phyloP scores from a whole-genome alignment of 2,113 vertebrate species.

The Ammodytes marinus region DNA sequence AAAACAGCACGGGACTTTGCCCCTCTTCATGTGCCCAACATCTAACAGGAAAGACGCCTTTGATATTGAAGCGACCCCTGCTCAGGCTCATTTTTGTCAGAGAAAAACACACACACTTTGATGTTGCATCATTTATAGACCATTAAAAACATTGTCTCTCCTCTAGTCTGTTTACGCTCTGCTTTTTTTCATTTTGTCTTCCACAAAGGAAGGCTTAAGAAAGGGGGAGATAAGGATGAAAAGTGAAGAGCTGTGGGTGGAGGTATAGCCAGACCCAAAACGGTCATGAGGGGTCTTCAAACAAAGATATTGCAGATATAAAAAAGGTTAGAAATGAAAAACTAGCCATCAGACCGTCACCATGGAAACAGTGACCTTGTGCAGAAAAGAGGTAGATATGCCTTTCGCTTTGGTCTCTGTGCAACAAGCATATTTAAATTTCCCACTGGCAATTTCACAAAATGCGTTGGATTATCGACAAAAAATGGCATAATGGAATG shows the following conservation, averaged over 20 bases:
- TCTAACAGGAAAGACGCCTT: conserved; percentile 67
- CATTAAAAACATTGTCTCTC: conserved; percentile 69
- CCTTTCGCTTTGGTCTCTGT: conserved; percentile 65
- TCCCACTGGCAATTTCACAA: conserved; percentile 39
- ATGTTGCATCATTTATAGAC: conserved; percentile 73
- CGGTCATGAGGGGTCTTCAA: conserved; percentile 73
- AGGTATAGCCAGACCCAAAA: conserved; percentile 11
- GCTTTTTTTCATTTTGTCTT: conserved; percentile 69
- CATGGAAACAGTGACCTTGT: conserved; percentile 85
- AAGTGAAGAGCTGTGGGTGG: conserved; percentile 48
- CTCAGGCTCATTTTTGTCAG: conserved; percentile 61
- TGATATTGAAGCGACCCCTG: conserved; percentile 76
- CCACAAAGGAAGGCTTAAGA: conserved; percentile 56
- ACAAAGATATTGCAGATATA: conserved; percentile 76
- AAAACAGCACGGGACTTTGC: conserved; percentile 72
- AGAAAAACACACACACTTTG: conserved; percentile 68
- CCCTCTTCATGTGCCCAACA: conserved; percentile 59
- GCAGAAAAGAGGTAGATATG: conserved; percentile 73
- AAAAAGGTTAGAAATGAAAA: conserved; percentile 76
- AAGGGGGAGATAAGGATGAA: conserved; percentile 47
- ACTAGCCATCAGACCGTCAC: conserved; percentile 78
- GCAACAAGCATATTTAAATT: conserved; percentile 71
- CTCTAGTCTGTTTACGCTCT: conserved; percentile 55
- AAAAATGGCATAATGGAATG: background rate
- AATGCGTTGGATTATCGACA: conserved; percentile 37